Base-by-base conservation (phyloP, 2,797 vertebrate species). In the Cynopterus sphinx region DNA sequence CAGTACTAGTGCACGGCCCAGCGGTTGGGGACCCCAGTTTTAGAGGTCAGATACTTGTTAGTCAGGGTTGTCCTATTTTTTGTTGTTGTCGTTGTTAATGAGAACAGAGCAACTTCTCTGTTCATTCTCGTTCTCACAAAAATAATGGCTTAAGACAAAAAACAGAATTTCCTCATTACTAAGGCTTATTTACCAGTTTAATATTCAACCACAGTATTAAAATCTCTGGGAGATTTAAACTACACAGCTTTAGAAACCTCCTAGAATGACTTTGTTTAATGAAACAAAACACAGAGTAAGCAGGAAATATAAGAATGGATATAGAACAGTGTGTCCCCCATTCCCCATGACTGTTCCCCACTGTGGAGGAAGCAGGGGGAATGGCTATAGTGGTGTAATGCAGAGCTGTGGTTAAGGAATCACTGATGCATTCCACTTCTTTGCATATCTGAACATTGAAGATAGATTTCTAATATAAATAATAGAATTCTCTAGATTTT, bases 71-170 rank as follows among this genome's bases (percentile, higher is more conserved):
- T 81, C 33, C 13, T 81, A 10, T 68, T 68, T 87, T 75, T 49
- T 49, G 46, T 15, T 49, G 46, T 49, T 12, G 43, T 49, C 2
- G 43, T 46, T 46, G 43, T 46, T 46, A 46, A 49, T 84, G n/a
- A 67, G 33, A 96, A 81, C 51, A 86, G 43, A 90, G 73, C 21
- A 81, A 46, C 43, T 46, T 46, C 31, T 87, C 17, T 88, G 12
- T 81, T 93, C 33, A 51, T 92, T 78, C 68, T 94, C 67, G 65
- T 21, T 28, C 85, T 39, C 28, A 81, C 28, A 85, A 85, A 91
- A 86, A 63, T 61, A 89, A 63, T 94, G 65, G 53, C 67, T 97
- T 17, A 90, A 77, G 46, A 65, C n/a, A 90, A 87, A 86, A 79
- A 46, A 59, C 36, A 89, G 12, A 63, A 77, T 93, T 77, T 77